Base-by-base conservation (phyloP, 2,113 vertebrate genomes). In the Phalacrocorax brasilianus region DNA sequence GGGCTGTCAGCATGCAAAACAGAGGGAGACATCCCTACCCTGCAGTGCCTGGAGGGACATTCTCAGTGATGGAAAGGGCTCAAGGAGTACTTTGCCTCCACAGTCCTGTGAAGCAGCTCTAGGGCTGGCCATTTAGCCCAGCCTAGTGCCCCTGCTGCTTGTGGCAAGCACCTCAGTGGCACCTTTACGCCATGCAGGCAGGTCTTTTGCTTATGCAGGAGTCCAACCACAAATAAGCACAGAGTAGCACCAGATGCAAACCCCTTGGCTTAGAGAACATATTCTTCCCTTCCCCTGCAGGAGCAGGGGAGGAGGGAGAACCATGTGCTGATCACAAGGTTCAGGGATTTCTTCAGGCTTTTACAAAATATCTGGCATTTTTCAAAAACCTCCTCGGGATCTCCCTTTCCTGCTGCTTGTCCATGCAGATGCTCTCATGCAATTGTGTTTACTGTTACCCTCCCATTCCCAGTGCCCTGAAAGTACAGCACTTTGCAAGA, bases 11-110 rank as follows among this genome's bases (percentile, higher is more conserved):
- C 27, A 18, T 0, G 0, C 14, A 81, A n/a, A 63, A 16, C 11
- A 73, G 42, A 84, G 17, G 12, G 12, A 88, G 32, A 76, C 11
- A 56, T 3, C 16, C 17, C 28, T 73, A 17, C 11, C 38, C 35
- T 52, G 5, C 52, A 0, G 0, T 35, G 7, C 14, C 87, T 70
- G 14, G 13, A 67, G n/a, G 14, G 17, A 68, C 0, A 7, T 40
- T 52, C 22, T 62, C 4, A 1, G 12, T 21, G 8, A 12, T 26
- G 35, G 40, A 45, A 62, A 32, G 9, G 17, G 67, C 23, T 30
- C 3, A 2, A 20, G 35, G 15, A 47, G 12, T 9, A 44, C 21
- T 61, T 75, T 75, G 40, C 18, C 6, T 22, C 26, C n/a, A 35
- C 4, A 49, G 23, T 18, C 21, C 27, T 21, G 9, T 42, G 38